phyloP scores from a whole-genome alignment of 2,888 invertebrate species.

The Polyploca ridens region DNA sequence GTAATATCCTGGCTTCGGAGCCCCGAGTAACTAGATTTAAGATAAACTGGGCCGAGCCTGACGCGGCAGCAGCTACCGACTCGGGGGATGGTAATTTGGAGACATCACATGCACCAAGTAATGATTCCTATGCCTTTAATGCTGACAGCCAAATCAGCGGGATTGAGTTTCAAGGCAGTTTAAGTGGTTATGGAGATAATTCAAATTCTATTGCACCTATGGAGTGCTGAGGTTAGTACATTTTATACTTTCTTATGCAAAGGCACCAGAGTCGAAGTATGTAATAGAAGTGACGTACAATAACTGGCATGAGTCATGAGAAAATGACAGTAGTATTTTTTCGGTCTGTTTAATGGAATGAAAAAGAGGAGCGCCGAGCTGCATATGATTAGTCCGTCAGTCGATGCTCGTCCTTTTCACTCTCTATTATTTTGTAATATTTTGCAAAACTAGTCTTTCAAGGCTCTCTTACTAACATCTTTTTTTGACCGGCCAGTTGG shows the following conservation, averaged over 20 bases:
- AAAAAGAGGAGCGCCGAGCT: no score
- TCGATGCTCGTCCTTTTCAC: no score
- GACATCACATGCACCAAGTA: slow-evolving; percentile 65
- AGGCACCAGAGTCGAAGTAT: not conserved
- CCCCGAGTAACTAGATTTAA: slow-evolving; percentile 98
- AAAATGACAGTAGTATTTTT: no score
- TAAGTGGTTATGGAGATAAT: slow-evolving; percentile 84
- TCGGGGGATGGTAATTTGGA: slow-evolving; percentile 70
- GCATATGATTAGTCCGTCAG: no score
- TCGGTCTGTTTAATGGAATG: no score
- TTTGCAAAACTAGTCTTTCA: no score
- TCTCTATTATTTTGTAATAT: no score
- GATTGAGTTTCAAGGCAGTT: slow-evolving; percentile 71
- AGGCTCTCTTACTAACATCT: no score
- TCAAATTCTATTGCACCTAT: slow-evolving; percentile 87
- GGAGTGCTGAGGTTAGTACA: slow-evolving; percentile 81
- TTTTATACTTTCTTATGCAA: not conserved
- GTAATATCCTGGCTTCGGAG: slow-evolving; percentile 94
- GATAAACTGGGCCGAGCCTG: slow-evolving; percentile 97
- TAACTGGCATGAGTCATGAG: no score
- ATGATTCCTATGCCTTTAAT: slow-evolving; percentile 75
- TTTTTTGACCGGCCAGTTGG: no score
- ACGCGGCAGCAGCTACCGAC: slow-evolving; percentile 65
- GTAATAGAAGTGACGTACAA: no score
- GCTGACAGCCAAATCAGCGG: slow-evolving; percentile 77